Percentiles rank a stretch among this genome's conserved stretches.
These are phyloP conservation scores for Caenorhabditis sinica DNA, from an alignment of 2,888 invertebrate genomes.

Conservation along the genomic window DNA sequence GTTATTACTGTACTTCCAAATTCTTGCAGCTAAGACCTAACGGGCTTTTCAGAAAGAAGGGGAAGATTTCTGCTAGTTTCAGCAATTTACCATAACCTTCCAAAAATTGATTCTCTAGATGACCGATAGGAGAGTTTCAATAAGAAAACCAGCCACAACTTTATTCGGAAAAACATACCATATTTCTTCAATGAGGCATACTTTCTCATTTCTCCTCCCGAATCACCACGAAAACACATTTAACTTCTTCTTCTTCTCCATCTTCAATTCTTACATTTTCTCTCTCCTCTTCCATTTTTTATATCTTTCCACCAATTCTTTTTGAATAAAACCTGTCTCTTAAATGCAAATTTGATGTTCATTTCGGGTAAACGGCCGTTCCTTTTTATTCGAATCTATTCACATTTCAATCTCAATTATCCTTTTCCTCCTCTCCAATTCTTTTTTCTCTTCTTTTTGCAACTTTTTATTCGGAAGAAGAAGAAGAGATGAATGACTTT, in stretches of 20 bases:
- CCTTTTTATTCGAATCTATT: constrained; percentile 27
- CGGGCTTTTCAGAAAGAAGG: no score
- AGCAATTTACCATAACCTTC: no score
- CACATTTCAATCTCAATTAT: constrained; percentile 47
- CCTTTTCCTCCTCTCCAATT: not conserved
- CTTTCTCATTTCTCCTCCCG: constrained; percentile 10
- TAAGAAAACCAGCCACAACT: constrained; percentile 17
- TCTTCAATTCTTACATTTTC: not conserved
- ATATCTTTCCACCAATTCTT: constrained; percentile 22
- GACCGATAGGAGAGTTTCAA: not conserved
- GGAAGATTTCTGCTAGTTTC: no score
- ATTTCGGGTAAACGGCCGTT: constrained; percentile 50
- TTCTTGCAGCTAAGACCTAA: no score
- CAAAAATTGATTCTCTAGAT: not conserved
- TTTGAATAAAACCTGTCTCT: constrained; percentile 46
- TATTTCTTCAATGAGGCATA: constrained; percentile 44
- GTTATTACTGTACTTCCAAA: no score
- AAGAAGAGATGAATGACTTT: constrained; percentile 17
- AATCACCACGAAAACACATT: constrained; percentile 49
- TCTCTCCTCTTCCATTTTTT: not conserved
- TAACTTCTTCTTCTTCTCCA: constrained; percentile 44
- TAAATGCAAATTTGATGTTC: constrained; percentile 56
- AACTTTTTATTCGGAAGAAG: constrained; percentile 23
- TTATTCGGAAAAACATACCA: constrained; percentile 22
- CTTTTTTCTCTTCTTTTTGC: constrained; percentile 23